A percentile compares a stretch with the other conserved stretches of the same genome.
Evolutionary conservation across 2,888 invertebrate species (phyloP).

Genomic region (Leucozona laternaria): DNA sequence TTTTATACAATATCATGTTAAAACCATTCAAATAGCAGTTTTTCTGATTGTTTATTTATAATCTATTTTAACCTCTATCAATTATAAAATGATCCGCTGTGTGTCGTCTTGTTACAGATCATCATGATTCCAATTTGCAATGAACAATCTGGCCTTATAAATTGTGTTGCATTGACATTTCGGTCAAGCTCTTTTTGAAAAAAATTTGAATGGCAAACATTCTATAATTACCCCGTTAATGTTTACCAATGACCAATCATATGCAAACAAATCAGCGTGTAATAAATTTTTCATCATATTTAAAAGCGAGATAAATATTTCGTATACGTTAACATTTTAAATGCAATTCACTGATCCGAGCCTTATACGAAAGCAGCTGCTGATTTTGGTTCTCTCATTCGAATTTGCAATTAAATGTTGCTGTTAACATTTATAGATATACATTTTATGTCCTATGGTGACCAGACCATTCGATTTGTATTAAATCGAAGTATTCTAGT

Average conservation of each 20-base stretch:
- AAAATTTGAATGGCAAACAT: slow-evolving; percentile 8
- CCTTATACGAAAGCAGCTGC: too few relatives aligned
- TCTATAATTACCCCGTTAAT: slow-evolving; percentile 33
- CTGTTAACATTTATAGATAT: too few relatives aligned
- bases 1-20: too few relatives aligned
- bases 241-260: slow-evolving; percentile 29
- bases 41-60: too few relatives aligned
- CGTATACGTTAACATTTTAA: too few relatives aligned
- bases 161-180: slow-evolving; percentile 47
- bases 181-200: slow-evolving; percentile 20
- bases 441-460: background rate
- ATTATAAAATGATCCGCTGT: background rate
- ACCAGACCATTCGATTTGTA: background rate
- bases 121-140: background rate
- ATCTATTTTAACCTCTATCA: too few relatives aligned
- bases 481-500: background rate
- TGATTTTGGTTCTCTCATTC: too few relatives aligned
- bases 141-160: background rate
- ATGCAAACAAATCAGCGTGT: slow-evolving; percentile 19
- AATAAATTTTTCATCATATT: background rate
- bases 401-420: too few relatives aligned
- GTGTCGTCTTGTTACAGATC: background rate
- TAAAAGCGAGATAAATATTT: too few relatives aligned
- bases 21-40: too few relatives aligned
- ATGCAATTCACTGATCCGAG: too few relatives aligned